Evolutionary conservation across 2,113 vertebrate genomes (phyloP).

Genomic region (Otocyon megalotis): DNA sequence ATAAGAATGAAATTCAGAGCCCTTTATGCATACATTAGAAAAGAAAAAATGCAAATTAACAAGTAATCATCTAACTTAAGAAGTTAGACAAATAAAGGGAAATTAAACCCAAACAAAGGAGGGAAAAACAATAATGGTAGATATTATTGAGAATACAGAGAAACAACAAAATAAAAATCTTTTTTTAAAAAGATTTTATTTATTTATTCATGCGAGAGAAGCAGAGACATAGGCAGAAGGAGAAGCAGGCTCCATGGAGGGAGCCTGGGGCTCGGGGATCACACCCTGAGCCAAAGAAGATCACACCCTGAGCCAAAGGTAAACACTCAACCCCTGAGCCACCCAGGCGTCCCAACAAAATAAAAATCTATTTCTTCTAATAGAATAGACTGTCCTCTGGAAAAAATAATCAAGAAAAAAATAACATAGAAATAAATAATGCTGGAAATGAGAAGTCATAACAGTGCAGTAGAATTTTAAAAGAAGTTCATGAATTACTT

Average conservation of each 20-base stretch:
- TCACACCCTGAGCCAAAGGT: too few relatives aligned
- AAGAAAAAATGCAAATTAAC: not conserved
- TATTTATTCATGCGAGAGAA: too few relatives aligned
- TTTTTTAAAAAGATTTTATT: too few relatives aligned
- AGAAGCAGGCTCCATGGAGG: too few relatives aligned
- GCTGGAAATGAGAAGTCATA: not conserved
- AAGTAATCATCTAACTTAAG: not conserved
- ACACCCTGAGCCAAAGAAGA: too few relatives aligned
- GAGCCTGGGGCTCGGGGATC: too few relatives aligned
- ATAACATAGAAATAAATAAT: not conserved
- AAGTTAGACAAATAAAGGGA: not conserved
- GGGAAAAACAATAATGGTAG: not conserved
- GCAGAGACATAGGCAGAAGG: too few relatives aligned
- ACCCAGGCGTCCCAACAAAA: not conserved
- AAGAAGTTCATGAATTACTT: not conserved
- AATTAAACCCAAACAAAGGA: not conserved
- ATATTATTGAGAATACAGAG: not conserved
- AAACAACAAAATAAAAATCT: not conserved
- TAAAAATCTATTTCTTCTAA: constrained; percentile 7
- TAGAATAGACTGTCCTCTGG: not conserved
- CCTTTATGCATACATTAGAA: not conserved
- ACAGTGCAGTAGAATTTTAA: not conserved
- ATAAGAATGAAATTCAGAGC: not conserved
- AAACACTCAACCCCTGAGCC: too few relatives aligned
- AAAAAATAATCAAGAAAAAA: not conserved